Percentiles rank a stretch among this genome's conserved stretches.
Evolutionary conservation across 2,113 vertebrate genomes (phyloP).

Genomic region (Pomatostomus ruficeps): DNA sequence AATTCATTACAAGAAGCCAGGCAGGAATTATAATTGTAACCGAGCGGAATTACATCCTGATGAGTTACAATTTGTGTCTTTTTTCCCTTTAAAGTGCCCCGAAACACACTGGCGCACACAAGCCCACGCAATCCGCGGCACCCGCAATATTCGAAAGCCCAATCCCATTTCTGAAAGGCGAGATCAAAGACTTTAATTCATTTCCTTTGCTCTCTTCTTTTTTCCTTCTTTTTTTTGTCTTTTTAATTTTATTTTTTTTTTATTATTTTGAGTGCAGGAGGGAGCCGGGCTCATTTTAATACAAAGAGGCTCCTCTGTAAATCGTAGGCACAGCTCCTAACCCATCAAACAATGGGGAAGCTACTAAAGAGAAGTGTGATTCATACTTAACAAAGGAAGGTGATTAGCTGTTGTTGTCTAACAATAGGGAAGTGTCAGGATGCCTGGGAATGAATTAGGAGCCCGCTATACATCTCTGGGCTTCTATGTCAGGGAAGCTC

Average conservation of each 20-base stretch:
- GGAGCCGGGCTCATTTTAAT: neutral
- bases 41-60: conserved; percentile 2
- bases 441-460: conserved; percentile 58
- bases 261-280: neutral
- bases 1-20: conserved; percentile 31
- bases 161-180: neutral
- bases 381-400: conserved; percentile 48
- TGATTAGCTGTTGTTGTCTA: conserved; percentile 47
- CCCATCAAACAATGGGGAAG: conserved; percentile 44
- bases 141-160: neutral
- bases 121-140: neutral
- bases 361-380: conserved; percentile 58
- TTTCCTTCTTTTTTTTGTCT: neutral
- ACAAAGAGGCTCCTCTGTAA: conserved; percentile 32
- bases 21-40: conserved; percentile 29
- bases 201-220: neutral
- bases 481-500: neutral
- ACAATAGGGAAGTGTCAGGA: conserved; percentile 37
- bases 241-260: neutral
- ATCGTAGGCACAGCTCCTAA: conserved; percentile 35
- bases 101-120: neutral
- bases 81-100: neutral
- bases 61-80: conserved; percentile 14
- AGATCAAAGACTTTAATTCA: conserved; percentile 47
- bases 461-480: neutral